These are phyloP conservation scores for Exocentrus adspersus DNA, from an alignment of 2,888 invertebrate genomes.

Conservation along the genomic window DNA sequence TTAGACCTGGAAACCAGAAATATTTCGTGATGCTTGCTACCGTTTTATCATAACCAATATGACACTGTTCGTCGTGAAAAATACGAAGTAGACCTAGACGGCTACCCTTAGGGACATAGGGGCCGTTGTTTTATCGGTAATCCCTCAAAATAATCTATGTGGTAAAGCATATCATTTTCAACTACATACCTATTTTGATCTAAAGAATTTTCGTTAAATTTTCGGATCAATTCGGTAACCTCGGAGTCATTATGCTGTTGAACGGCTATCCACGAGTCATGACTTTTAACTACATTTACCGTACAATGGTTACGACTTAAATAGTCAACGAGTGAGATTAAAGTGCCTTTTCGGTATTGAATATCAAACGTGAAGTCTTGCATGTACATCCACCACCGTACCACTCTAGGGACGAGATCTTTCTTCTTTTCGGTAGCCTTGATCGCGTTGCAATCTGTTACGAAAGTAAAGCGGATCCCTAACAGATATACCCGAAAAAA, in stretches of 20 bases:
- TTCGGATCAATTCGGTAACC: slow-evolving; percentile 29
- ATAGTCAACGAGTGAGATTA: slow-evolving; percentile 6
- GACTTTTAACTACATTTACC: slow-evolving; percentile 3
- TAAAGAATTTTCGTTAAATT: slow-evolving; percentile 24
- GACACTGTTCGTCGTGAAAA: slow-evolving; percentile 46
- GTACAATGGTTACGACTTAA: background rate
- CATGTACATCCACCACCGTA: slow-evolving; percentile 52
- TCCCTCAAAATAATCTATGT: slow-evolving; percentile 25
- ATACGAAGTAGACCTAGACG: slow-evolving; percentile 41
- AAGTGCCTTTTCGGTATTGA: slow-evolving; percentile 26
- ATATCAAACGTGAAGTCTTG: slow-evolving; percentile 44
- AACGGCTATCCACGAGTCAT: background rate
- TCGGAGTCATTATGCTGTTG: slow-evolving; percentile 2
- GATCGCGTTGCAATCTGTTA: slow-evolving; percentile 54
- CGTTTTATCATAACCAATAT: slow-evolving; percentile 40
- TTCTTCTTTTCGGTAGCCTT: slow-evolving; percentile 47
- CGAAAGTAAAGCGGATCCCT: slow-evolving; percentile 43
- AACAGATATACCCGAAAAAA: slow-evolving; percentile 48
- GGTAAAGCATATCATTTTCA: slow-evolving; percentile 26
- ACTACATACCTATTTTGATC: slow-evolving; percentile 31
- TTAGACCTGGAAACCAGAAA: slow-evolving; percentile 36
- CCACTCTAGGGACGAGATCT: slow-evolving; percentile 47
- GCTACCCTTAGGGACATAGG: slow-evolving; percentile 40
- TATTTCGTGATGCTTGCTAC: slow-evolving; percentile 32
- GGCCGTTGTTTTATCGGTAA: slow-evolving; percentile 15